phyloP scores from a whole-genome alignment of 2,888 invertebrate species.

The Drosophila fungiperda region DNA sequence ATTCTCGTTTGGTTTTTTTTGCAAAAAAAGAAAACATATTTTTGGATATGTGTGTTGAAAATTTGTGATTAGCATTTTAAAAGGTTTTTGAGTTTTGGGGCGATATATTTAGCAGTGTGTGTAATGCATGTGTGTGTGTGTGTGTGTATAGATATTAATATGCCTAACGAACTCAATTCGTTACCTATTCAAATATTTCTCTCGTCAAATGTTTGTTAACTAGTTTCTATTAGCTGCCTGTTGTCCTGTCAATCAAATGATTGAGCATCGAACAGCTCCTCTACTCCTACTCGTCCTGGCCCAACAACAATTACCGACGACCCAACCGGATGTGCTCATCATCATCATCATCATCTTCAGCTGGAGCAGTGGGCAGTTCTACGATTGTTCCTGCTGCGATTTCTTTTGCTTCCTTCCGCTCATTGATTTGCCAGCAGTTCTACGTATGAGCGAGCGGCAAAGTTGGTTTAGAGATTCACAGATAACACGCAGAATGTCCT shows the following conservation, averaged over 20 bases:
- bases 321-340: background rate
- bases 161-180: conserved; percentile 25
- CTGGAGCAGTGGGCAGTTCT: no score
- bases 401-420: conserved; percentile 28
- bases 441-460: background rate
- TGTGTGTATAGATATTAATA: conserved; percentile 5
- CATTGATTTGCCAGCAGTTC: conserved; percentile 41
- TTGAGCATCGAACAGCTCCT: conserved; percentile 52
- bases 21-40: background rate
- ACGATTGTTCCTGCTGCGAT: no score
- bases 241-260: conserved; percentile 71
- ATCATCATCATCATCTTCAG: background rate
- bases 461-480: conserved; percentile 19
- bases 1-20: no score
- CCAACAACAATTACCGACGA: background rate
- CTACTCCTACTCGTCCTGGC: background rate
- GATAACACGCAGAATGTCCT: conserved; percentile 36
- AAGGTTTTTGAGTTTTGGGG: background rate
- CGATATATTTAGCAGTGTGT: background rate
- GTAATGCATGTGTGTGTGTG: background rate
- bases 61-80: background rate
- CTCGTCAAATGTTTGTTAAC: conserved; percentile 47
- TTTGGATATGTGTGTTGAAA: background rate
- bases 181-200: conserved; percentile 39
- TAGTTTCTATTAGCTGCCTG: conserved; percentile 44